Conservation (phyloP, 2,888 invertebrate genomes). For the Machimus rusticus region DNA sequence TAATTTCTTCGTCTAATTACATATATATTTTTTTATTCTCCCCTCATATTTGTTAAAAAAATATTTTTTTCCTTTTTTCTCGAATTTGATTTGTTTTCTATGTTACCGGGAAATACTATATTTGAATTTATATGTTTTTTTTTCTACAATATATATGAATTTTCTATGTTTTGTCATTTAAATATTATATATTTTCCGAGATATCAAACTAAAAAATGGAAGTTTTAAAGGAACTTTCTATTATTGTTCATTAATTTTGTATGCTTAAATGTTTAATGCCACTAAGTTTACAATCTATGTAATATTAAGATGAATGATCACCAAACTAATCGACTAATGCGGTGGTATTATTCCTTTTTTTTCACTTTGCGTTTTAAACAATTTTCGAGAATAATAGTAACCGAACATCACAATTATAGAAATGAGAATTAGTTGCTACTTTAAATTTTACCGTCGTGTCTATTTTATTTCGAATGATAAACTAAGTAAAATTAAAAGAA, state of each 20-base stretch:
- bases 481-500: neutral
- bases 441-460: neutral
- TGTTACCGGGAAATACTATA: neutral
- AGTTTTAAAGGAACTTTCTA: conserved; percentile 13
- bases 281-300: neutral
- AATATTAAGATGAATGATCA: neutral
- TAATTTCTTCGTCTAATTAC: neutral
- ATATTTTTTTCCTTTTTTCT: neutral
- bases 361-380: neutral
- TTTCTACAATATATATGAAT: neutral
- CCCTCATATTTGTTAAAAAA: neutral
- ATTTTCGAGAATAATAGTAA: neutral
- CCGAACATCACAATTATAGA: neutral
- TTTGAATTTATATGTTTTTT: neutral
- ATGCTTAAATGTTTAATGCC: neutral
- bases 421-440: neutral
- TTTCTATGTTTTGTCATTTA: neutral
- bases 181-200: neutral
- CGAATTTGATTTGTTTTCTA: neutral
- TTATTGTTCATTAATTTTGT: neutral
- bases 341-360: neutral
- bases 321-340: neutral
- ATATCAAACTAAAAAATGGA: neutral
- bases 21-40: neutral
- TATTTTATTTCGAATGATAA: neutral